Conservation (phyloP, 2,797 vertebrate species). For the Sebastes baramenuke region DNA sequence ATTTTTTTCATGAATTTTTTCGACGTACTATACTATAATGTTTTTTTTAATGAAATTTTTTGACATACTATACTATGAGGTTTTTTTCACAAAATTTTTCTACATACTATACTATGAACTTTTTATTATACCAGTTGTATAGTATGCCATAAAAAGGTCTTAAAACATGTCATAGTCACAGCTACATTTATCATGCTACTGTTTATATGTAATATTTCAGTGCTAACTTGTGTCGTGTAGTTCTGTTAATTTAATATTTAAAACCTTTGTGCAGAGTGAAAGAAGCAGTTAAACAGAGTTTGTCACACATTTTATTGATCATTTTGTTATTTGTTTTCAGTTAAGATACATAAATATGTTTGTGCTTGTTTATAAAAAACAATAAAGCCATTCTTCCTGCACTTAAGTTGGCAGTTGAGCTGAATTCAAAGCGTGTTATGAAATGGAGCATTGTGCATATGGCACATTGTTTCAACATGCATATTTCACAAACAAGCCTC, state of each 20-base stretch:
- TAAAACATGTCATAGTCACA: too few relatives aligned
- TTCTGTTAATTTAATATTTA: not conserved
- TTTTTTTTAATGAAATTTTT: too few relatives aligned
- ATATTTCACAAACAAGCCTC: not conserved
- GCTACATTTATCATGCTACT: not conserved
- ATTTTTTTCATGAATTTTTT: too few relatives aligned
- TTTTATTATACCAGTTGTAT: too few relatives aligned
- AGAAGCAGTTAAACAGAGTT: not conserved
- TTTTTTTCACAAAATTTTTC: too few relatives aligned
- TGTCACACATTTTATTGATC: conserved; percentile 7
- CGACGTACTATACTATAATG: too few relatives aligned
- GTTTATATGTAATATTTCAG: not conserved
- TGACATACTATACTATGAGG: too few relatives aligned
- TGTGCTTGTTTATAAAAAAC: not conserved
- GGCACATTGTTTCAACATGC: not conserved
- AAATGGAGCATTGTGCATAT: not conserved
- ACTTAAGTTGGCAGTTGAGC: not conserved
- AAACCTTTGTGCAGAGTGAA: not conserved
- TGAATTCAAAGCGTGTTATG: not conserved
- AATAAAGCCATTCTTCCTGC: not conserved
- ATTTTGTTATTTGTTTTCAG: not conserved
- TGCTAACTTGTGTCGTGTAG: not conserved
- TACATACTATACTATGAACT: too few relatives aligned
- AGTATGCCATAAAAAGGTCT: too few relatives aligned
- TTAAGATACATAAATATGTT: not conserved